Evolutionary conservation across 2,888 invertebrate genomes (phyloP).

Genomic region (Scaptomyza polygonia): DNA sequence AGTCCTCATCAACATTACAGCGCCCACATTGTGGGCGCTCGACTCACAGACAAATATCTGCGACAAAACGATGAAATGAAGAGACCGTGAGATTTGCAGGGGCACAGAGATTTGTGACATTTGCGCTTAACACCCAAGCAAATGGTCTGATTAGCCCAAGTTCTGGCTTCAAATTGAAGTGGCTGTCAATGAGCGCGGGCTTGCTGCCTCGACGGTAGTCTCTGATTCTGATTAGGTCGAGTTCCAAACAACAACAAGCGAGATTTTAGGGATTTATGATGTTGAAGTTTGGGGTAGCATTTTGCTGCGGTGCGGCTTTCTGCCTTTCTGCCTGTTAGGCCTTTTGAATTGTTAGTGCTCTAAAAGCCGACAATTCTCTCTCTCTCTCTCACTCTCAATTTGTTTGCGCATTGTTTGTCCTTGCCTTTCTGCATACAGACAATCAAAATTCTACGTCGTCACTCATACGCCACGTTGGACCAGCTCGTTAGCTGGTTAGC

Average conservation of each 20-base stretch:
- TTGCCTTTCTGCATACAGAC: slow-evolving; percentile 62
- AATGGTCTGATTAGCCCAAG: slow-evolving; percentile 69
- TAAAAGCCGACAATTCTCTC: slow-evolving; percentile 50
- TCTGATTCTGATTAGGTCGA: slow-evolving; percentile 62
- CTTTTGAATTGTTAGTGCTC: slow-evolving; percentile 54
- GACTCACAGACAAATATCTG: slow-evolving; percentile 39
- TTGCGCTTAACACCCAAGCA: slow-evolving; percentile 63
- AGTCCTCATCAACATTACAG: slow-evolving; percentile 3
- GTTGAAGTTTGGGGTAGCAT: slow-evolving; percentile 15
- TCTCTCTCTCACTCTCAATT: slow-evolving; percentile 40
- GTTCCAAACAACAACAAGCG: slow-evolving; percentile 78
- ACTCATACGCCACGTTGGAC: slow-evolving; percentile 76
- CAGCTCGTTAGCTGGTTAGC: slow-evolving; percentile 71
- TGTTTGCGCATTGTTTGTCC: slow-evolving; percentile 73
- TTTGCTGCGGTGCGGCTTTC: not conserved
- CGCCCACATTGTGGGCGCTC: slow-evolving; percentile 18
- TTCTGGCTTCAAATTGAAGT: slow-evolving; percentile 52
- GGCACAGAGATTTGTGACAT: slow-evolving; percentile 50
- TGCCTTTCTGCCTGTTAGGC: slow-evolving; percentile 36
- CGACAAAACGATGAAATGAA: slow-evolving; percentile 40
- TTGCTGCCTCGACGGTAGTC: slow-evolving; percentile 10
- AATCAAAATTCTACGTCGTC: slow-evolving; percentile 66
- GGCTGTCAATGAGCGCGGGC: slow-evolving; percentile 35
- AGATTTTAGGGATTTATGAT: slow-evolving; percentile 80
- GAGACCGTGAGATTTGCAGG: slow-evolving; percentile 17